A percentile compares a stretch with the other conserved stretches of the same genome.
Conservation (phyloP, 1,140 invertebrate genomes). For the Wiebesia pumilae region DNA sequence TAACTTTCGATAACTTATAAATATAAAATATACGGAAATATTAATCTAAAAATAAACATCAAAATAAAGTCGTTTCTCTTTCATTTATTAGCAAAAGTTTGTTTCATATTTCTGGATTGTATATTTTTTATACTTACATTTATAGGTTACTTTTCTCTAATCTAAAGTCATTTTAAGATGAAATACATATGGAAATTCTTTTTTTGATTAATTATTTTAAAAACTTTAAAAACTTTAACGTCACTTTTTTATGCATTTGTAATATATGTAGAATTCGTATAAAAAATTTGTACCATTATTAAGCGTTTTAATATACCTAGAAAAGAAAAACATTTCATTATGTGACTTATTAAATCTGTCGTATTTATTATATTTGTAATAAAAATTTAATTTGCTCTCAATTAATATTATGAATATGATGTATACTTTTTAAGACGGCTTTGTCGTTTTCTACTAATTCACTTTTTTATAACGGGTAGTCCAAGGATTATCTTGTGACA, state of each 20-base stretch:
- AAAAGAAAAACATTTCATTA: too few species aligned
- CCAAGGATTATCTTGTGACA: constrained; percentile 53
- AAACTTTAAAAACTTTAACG: too few species aligned
- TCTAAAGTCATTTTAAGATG: background rate
- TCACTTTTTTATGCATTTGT: too few species aligned
- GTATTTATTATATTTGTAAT: background rate
- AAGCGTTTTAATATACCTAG: too few species aligned
- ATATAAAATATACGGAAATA: background rate
- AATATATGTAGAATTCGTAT: too few species aligned
- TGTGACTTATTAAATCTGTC: too few species aligned
- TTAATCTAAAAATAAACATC: background rate
- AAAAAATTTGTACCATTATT: too few species aligned
- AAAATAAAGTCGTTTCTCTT: background rate
- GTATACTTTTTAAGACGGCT: background rate
- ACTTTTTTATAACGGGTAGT: background rate
- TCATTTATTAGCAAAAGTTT: background rate
- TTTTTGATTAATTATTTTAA: background rate
- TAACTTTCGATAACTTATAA: background rate
- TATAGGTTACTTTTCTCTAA: background rate
- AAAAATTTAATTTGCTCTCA: background rate
- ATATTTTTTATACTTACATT: background rate
- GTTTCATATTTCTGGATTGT: background rate
- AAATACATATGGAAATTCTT: constrained; percentile 47
- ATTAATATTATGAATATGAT: background rate
- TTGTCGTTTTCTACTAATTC: background rate